phyloP scores from a whole-genome alignment of 1,140 invertebrate species.

The Camponotus floridanus region DNA sequence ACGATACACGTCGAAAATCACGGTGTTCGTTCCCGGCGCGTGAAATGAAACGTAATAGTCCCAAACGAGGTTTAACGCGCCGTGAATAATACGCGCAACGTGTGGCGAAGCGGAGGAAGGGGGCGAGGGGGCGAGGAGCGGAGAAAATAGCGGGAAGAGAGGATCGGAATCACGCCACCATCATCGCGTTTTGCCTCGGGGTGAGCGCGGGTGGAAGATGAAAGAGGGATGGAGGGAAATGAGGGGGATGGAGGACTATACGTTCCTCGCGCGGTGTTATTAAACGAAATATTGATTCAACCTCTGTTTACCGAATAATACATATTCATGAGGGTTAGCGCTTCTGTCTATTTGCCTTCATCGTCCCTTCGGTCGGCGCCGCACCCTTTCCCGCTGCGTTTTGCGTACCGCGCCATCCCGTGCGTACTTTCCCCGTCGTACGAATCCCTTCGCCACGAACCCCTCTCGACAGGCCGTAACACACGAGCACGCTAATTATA shows the following conservation, averaged over 20 bases:
- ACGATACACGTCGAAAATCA: slow-evolving; percentile 40
- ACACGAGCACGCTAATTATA: slow-evolving; percentile 54
- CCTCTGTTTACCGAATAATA: slow-evolving; percentile 86
- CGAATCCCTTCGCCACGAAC: slow-evolving; percentile 29
- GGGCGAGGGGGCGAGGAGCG: slow-evolving; percentile 12
- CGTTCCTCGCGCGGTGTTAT: slow-evolving; percentile 81
- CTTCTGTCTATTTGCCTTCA: slow-evolving; percentile 81
- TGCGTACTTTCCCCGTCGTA: slow-evolving; percentile 22
- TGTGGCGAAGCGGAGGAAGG: slow-evolving; percentile 33
- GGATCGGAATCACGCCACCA: slow-evolving; percentile 4
- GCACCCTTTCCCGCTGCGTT: slow-evolving; percentile 28
- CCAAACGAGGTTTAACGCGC: slow-evolving; percentile 81
- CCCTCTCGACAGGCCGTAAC: slow-evolving; percentile 38
- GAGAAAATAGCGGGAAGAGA: slow-evolving; percentile 3
- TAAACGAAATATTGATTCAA: slow-evolving; percentile 87
- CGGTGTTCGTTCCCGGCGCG: slow-evolving; percentile 46
- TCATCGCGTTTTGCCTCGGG: slow-evolving; percentile 44
- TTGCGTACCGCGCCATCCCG: background rate
- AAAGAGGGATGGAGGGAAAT: slow-evolving; percentile 16
- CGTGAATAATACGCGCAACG: slow-evolving; percentile 79
- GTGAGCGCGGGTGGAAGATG: slow-evolving; percentile 39
- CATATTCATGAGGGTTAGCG: slow-evolving; percentile 85
- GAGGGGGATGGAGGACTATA: slow-evolving; percentile 48
- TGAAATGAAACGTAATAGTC: slow-evolving; percentile 79
- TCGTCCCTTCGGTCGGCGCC: slow-evolving; percentile 70